A percentile compares a stretch with the other conserved stretches of the same genome.
phyloP scores from a whole-genome alignment of 2,888 invertebrate species.

The Saturnia japonica region DNA sequence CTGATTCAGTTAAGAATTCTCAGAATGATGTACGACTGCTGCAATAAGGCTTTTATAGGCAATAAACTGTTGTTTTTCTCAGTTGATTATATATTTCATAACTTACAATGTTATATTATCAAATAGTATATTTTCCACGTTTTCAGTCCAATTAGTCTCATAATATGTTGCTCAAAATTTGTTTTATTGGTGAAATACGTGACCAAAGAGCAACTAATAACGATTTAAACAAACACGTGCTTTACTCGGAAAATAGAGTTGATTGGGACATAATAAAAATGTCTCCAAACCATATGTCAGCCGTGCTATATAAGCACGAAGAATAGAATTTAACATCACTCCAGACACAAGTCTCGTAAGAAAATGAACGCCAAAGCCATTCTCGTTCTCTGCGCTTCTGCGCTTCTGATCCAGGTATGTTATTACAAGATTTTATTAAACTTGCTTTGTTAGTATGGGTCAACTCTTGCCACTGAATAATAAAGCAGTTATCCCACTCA shows the following conservation, averaged over 20 bases:
- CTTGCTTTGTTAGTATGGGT: too few relatives aligned
- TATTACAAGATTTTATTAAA: too few relatives aligned
- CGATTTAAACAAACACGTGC: too few relatives aligned
- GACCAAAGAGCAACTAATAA: too few relatives aligned
- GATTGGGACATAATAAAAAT: constrained; percentile 23
- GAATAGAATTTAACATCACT: background rate
- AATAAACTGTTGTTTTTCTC: constrained; percentile 19
- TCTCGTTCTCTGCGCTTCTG: constrained; percentile 41
- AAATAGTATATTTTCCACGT: background rate
- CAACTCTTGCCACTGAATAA: too few relatives aligned
- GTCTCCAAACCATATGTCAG: background rate
- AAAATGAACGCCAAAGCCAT: constrained; percentile 46
- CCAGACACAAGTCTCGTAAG: background rate
- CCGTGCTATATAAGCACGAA: background rate
- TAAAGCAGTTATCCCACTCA: too few relatives aligned
- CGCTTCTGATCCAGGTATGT: constrained; percentile 46
- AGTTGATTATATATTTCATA: background rate
- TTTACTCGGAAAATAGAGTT: background rate
- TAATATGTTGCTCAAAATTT: background rate
- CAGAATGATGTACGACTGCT: constrained; percentile 14
- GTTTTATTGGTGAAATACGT: background rate
- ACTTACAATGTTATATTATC: background rate
- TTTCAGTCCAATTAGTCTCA: background rate
- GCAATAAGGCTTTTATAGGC: background rate
- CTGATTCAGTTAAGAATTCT: background rate